Evolutionary conservation across 1,140 invertebrate genomes (phyloP), one percentile per base, ranked within the genome.

Genomic region (Anastatus disparis): DNA sequence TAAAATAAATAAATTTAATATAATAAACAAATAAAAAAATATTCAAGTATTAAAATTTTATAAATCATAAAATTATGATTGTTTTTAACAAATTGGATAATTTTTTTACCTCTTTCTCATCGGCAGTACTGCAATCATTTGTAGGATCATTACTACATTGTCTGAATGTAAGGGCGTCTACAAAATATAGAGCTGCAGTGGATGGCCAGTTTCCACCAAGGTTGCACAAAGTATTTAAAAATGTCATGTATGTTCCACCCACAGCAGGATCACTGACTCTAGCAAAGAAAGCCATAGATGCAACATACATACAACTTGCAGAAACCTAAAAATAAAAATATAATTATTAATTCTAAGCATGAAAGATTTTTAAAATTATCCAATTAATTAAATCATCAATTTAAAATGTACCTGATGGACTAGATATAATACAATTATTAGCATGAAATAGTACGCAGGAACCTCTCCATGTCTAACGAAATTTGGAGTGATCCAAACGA

Each of bases 191-290:
- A 0, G 96, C 91, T 9, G 98, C 85, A 0, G 97, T 99, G 55
- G 92, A 90, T 1, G 97, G 96, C 97, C 97, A 99, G 81, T 98
- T 99, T 10, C 95, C 96, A 27, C 98, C 98, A 29, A 99, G 87
- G 88, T 99, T 99, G 31, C 91, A 91, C 9, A 99, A 85, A 0
- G 98, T 99, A 81, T 99, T 99, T 2, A 99, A 88, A 48, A 99
- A 88, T 1, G 98, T 99, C 98, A 99, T 99, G 82, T 99, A 99
- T 0, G 98, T 99, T 24, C 98, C 98, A 20, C 98, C 98, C 8
- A 99, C 95, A 1, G 90, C 86, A 1, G 96, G 95, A 85, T 99
- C 97, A 76, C 95, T 97, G 24, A 99, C 90, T 80, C 91, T 90
- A 0, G 91, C 94, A 83, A 94, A 93, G 82, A 96, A 96, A 58